phyloP scores from a whole-genome alignment of 2,797 vertebrate genomes.

The Danio kyathit region DNA sequence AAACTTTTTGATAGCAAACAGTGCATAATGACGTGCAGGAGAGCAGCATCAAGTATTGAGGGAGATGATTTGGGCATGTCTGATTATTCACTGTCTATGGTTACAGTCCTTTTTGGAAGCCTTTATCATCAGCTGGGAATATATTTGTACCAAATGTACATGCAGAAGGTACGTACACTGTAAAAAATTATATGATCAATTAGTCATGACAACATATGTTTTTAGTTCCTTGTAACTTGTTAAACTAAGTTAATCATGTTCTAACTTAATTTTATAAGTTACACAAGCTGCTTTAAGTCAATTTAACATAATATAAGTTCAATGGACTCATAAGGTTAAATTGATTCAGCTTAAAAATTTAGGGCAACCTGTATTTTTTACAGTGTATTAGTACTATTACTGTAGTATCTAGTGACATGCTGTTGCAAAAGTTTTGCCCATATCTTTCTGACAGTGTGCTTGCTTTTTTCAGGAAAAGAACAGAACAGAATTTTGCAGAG shows the following conservation, averaged over 20 bases:
- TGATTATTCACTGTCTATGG: neutral
- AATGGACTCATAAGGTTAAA: too few species aligned
- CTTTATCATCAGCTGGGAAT: neutral
- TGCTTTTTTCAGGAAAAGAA: conserved; percentile 87
- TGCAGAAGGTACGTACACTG: neutral
- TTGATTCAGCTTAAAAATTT: too few species aligned
- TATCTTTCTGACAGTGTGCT: too few species aligned
- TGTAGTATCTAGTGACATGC: neutral
- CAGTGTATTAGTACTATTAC: too few species aligned
- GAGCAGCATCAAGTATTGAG: neutral
- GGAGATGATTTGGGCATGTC: neutral
- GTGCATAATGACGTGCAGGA: neutral
- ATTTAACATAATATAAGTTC: too few species aligned
- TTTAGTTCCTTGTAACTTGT: too few species aligned
- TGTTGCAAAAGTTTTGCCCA: neutral
- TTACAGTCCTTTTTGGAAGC: neutral
- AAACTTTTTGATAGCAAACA: neutral
- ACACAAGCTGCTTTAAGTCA: too few species aligned
- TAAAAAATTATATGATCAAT: too few species aligned
- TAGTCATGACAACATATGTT: too few species aligned
- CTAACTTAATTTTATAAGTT: too few species aligned
- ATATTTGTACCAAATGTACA: neutral
- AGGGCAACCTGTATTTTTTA: too few species aligned
- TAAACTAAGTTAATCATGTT: too few species aligned
- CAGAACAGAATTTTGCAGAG: conserved; percentile 92